Base-by-base conservation (phyloP, 2,113 vertebrate species). In the Carassius carassius region DNA sequence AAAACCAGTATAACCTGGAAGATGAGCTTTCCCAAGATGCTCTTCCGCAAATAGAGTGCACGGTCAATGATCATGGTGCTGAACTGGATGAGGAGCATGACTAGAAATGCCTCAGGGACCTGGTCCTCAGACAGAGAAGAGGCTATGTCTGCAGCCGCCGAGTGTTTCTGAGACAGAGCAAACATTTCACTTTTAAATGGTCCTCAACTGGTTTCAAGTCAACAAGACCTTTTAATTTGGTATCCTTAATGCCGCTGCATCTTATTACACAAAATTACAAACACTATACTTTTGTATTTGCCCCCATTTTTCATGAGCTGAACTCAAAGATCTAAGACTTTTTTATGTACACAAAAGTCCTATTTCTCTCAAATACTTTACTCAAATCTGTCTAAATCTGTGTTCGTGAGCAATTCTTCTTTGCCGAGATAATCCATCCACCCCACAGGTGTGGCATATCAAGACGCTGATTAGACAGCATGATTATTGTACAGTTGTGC, bases 41-140 rank as follows among this genome's bases (percentile, higher is more conserved):
- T 96, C 91, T 99, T 99, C 84, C 98, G 96, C 85, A 99, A 95
- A 91, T 99, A 99, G 82, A 99, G 92, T 0, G 98, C 98, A 0
- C 98, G 96, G 93, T 99, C 98, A 0, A 99, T 94, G 86, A 99
- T 97, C 98, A 99, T 99, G 60, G 97, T 99, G 92, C 94, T 94
- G 93, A 99, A 99, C 93, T 99, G 98, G 89, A 99, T 97, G 78
- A 99, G 96, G 85, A 99, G 89, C 98, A 99, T 99, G 56, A 99
- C 95, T 84, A 99, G 95, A 91, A 99, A 99, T 1, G 97, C 97
- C 91, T 99, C 95, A 0, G 98, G 98, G 16, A 99, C 98, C 93
- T 98, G 98, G 92, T 99, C 95, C 0, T 99, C 97, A 0, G 97
- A 98, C 83, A 99, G 94, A 0, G 96, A 95, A 67, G 97, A 98